Evolutionary conservation across 2,888 invertebrate species (phyloP), one percentile per base, ranked within the genome.

Genomic region (Caenorhabditis macrosperma): DNA sequence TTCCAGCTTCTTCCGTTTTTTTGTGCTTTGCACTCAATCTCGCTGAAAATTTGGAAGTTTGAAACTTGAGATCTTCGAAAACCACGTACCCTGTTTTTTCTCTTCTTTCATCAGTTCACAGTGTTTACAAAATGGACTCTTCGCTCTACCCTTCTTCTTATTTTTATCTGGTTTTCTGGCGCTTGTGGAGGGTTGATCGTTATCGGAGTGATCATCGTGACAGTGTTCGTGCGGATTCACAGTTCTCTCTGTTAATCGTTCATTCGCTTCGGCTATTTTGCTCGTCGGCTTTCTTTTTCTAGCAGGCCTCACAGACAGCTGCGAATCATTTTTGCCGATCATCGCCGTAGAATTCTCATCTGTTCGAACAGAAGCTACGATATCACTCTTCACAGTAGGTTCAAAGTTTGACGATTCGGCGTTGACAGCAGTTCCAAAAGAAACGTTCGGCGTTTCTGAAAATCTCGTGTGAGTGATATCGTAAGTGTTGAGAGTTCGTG

Each of bases 121-220:
- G n/a, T 75, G 66, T 22, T 64, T 75, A 15, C 66, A 75, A 24
- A 33, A 59, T 6, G 72, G 72, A 44, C 41, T 41, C 2, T 24
- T 52, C 22, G 52, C 17, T 22, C 28, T 24, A n/a, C 15, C 1
- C 41, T 57, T 26, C 20, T 26, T 30, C 41, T 52, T 52, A 10
- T 33, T 1, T 2, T 6, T 15, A 46, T 63, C 3, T 3, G 46
- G 7, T 10, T 10, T 10, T 12, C 38, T 22, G 7, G 5, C 9
- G 20, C 33, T 2, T 22, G 38, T 38, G 15, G 38, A 38, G 2
- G 38, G 38, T 15, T 38, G 38, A 6, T 38, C 38, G 9, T 38
- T 15, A 2, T 38, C 38, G 7, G 38, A 38, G 4, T 30, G 24
- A 17, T 60, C 44, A 7, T 20, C 15, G 50, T 63, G 63, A 28